A percentile compares a stretch with the other conserved stretches of the same genome.
Conservation (phyloP, 2,797 vertebrate genomes). For the Oophaga sylvatica region DNA sequence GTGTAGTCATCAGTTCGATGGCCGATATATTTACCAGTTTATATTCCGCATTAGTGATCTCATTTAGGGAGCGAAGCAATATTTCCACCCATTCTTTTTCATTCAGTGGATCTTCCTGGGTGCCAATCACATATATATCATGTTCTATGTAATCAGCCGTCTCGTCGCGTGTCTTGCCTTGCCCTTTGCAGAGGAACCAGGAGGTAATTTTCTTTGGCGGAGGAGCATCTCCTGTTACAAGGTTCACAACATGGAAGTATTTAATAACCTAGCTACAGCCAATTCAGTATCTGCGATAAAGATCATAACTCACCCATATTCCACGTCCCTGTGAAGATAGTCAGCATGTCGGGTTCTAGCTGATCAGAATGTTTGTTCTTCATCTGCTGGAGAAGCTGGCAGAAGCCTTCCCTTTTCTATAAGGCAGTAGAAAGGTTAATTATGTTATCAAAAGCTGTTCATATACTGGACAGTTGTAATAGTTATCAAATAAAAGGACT, state of each 20-base stretch:
- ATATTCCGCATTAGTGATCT: slow-evolving; percentile 92
- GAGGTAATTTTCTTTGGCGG: slow-evolving; percentile 89
- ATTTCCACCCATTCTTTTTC: slow-evolving; percentile 93
- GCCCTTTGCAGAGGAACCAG: slow-evolving; percentile 97
- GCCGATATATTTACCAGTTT: slow-evolving; percentile 81
- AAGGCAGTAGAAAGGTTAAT: neutral
- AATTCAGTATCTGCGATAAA: neutral
- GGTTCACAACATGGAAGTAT: slow-evolving; percentile 27
- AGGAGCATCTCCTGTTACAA: slow-evolving; percentile 84
- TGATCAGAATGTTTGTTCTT: slow-evolving; percentile 97
- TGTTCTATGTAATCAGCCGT: slow-evolving; percentile 94
- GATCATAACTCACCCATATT: slow-evolving; percentile 88
- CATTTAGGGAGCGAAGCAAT: slow-evolving; percentile 83
- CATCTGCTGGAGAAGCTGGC: slow-evolving; percentile 98
- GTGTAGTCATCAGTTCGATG: neutral
- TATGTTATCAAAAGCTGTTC: neutral
- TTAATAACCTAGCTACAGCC: neutral
- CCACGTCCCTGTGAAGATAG: slow-evolving; percentile 97
- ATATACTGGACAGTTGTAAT: neutral
- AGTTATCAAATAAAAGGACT: neutral
- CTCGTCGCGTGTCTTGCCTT: slow-evolving; percentile 92
- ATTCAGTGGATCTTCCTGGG: slow-evolving; percentile 91
- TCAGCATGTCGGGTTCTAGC: slow-evolving; percentile 97
- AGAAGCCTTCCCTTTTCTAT: slow-evolving; percentile 97
- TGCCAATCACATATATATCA: slow-evolving; percentile 95